Conservation (phyloP, 2,113 vertebrate genomes). For the Ctenodactylus gundi region DNA sequence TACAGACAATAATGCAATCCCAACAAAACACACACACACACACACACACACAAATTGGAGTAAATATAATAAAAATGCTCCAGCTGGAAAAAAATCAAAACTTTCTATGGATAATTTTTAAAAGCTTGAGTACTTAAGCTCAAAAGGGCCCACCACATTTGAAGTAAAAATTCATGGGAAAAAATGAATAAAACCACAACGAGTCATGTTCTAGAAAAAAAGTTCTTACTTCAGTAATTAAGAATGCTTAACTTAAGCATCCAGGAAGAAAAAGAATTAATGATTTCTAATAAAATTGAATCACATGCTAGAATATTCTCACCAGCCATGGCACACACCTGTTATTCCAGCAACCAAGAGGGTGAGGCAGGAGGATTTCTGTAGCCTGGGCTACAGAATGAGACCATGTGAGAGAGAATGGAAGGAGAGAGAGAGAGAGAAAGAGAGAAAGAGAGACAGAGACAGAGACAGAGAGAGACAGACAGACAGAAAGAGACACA, state of each 20-base stretch:
- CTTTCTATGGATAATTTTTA: background rate
- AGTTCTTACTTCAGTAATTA: background rate
- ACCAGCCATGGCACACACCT: no score
- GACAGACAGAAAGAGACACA: no score
- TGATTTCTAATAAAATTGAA: conserved; percentile 40
- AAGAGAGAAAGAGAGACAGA: no score
- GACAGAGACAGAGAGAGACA: no score
- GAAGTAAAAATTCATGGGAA: conserved; percentile 21
- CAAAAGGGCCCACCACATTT: background rate
- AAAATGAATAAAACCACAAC: background rate
- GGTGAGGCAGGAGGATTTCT: no score
- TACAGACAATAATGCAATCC: background rate
- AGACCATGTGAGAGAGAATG: no score
- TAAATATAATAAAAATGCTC: background rate
- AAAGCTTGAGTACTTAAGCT: background rate
- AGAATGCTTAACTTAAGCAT: conserved; percentile 37
- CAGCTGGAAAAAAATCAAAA: background rate
- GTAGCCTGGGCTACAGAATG: no score
- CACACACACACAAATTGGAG: background rate
- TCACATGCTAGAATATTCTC: background rate
- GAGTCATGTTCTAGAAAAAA: background rate
- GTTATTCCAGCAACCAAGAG: no score
- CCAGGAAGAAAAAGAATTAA: conserved; percentile 29
- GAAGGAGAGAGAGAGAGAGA: no score
- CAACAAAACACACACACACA: no score